A percentile compares a stretch with the other conserved stretches of the same genome.
Conservation (phyloP, 2,797 vertebrate genomes). For the Acanthurus leucopareius region DNA sequence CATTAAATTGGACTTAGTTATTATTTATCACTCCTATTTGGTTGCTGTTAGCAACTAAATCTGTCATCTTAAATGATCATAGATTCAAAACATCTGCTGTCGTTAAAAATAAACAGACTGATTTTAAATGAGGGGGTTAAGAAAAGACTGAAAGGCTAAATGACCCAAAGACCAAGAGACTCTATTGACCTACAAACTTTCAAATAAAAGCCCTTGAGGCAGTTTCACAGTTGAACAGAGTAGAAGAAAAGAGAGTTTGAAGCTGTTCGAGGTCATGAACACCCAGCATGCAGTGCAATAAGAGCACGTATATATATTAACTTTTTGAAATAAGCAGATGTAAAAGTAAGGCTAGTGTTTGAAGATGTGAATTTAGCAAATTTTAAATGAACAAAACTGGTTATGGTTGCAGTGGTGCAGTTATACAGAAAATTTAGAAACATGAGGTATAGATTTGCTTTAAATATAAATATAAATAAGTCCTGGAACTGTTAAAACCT, state of each 20-base stretch:
- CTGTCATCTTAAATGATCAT: conserved; percentile 13
- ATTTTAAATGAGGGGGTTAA: conserved; percentile 30
- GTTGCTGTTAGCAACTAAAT: conserved; percentile 9
- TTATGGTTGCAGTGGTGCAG: background rate
- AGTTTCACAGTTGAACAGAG: conserved; percentile 20
- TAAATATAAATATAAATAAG: conserved; percentile 8
- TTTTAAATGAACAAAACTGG: background rate
- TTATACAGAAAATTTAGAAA: background rate
- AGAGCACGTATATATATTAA: background rate
- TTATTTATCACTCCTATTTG: background rate
- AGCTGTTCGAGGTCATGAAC: conserved; percentile 32
- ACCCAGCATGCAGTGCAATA: conserved; percentile 13
- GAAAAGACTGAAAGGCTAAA: conserved; percentile 18
- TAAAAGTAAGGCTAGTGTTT: background rate
- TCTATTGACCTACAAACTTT: conserved; percentile 44
- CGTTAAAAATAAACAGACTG: conserved; percentile 22
- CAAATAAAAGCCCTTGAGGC: conserved; percentile 30
- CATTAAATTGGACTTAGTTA: background rate
- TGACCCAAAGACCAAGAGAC: conserved; percentile 33
- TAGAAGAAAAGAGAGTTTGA: conserved; percentile 1
- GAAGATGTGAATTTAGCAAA: background rate
- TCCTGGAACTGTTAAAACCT: conserved; percentile 1
- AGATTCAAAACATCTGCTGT: conserved; percentile 23
- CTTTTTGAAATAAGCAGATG: background rate
- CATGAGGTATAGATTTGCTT: conserved; percentile 9